Conservation (phyloP, 2,888 invertebrate genomes). For the Eurois occulta region DNA sequence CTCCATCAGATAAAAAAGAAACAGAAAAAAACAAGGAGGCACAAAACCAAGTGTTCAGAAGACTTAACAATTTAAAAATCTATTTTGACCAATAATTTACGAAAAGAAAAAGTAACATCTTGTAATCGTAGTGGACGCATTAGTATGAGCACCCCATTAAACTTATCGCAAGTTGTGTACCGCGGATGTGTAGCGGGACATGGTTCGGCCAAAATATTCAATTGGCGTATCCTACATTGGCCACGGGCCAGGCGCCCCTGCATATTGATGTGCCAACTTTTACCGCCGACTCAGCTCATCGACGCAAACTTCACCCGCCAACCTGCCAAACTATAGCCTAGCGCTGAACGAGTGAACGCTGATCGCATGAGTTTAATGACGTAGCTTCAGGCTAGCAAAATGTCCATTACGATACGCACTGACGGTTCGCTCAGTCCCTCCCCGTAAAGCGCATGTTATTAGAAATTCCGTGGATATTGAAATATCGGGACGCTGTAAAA, state of each 20-base stretch:
- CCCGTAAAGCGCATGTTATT: slow-evolving; percentile 56
- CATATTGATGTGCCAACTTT: slow-evolving; percentile 88
- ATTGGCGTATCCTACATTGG: slow-evolving; percentile 88
- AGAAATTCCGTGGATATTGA: slow-evolving; percentile 64
- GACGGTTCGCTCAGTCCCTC: slow-evolving; percentile 33
- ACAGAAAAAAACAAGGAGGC: background rate
- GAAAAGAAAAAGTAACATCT: slow-evolving; percentile 37
- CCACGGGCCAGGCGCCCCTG: slow-evolving; percentile 83
- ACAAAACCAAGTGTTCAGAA: background rate
- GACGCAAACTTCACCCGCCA: slow-evolving; percentile 78
- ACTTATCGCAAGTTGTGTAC: slow-evolving; percentile 83
- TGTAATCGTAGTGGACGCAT: slow-evolving; percentile 68
- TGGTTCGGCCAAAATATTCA: slow-evolving; percentile 85
- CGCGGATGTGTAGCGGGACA: slow-evolving; percentile 78
- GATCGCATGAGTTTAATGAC: slow-evolving; percentile 81
- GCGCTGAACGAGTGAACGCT: slow-evolving; percentile 76
- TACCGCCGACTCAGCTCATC: slow-evolving; percentile 83
- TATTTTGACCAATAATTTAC: slow-evolving; percentile 23
- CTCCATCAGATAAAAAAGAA: background rate
- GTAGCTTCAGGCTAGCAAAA: slow-evolving; percentile 67
- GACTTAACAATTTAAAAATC: slow-evolving; percentile 19
- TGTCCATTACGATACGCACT: slow-evolving; percentile 55
- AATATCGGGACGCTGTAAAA: slow-evolving; percentile 59
- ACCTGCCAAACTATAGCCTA: slow-evolving; percentile 83
- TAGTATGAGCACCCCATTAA: slow-evolving; percentile 81